Conservation (phyloP, 2,888 invertebrate species). For the Pedicia rivosa region DNA sequence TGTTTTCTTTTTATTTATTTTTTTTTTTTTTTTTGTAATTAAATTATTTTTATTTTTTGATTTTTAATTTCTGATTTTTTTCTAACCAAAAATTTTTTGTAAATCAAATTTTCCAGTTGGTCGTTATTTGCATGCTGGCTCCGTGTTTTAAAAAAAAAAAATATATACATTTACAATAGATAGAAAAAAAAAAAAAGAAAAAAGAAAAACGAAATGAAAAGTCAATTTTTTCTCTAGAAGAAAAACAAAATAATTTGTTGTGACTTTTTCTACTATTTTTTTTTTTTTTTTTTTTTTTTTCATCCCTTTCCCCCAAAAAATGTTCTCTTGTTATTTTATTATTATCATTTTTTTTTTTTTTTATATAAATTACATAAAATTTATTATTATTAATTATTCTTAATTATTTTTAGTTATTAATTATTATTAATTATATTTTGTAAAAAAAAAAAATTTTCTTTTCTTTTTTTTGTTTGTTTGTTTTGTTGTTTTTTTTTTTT, state of each 20-base stretch:
- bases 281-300: slow-evolving; percentile 12
- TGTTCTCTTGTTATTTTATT: too few species aligned
- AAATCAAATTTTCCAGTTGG: slow-evolving; percentile 28
- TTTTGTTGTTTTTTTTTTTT: too few species aligned
- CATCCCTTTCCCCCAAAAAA: slow-evolving; percentile 2
- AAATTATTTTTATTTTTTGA: slow-evolving; percentile 15
- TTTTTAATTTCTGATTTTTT: slow-evolving; percentile 7
- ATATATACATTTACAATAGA: not conserved
- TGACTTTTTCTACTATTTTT: too few species aligned
- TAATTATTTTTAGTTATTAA: too few species aligned
- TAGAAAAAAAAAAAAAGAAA: slow-evolving; percentile 6
- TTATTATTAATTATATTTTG: too few species aligned
- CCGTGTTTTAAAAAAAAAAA: slow-evolving; percentile 27
- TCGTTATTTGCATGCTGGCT: slow-evolving; percentile 35
- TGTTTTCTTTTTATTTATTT: slow-evolving; percentile 10
- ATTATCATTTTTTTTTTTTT: too few species aligned
- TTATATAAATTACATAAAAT: too few species aligned
- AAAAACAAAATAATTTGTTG: too few species aligned
- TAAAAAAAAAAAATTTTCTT: too few species aligned
- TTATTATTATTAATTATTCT: too few species aligned
- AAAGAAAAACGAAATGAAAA: slow-evolving; percentile 4
- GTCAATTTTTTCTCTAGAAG: too few species aligned
- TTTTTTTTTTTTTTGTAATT: slow-evolving; percentile 8
- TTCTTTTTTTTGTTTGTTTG: too few species aligned
- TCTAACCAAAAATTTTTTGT: slow-evolving; percentile 4